Evolutionary conservation across 2,888 invertebrate genomes (phyloP).

Genomic region (Drosophila pegasa): DNA sequence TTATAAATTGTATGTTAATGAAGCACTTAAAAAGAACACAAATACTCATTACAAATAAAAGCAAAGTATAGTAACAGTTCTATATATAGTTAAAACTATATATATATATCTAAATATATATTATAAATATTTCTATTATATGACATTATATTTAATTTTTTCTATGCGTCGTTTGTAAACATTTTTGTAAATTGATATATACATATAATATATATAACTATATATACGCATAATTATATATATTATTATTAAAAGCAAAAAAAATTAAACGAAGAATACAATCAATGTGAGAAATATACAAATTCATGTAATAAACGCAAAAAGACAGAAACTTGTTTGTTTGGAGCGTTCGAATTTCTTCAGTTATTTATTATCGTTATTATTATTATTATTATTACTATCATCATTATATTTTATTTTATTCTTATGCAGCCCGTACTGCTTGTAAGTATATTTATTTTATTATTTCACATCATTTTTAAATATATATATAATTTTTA

Average conservation of each 20-base stretch:
- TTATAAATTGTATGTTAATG: constrained; percentile 33
- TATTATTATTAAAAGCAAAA: constrained; percentile 40
- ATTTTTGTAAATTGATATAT: constrained; percentile 70
- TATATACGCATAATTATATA: constrained; percentile 45
- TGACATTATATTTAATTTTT: constrained; percentile 63
- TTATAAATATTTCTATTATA: constrained; percentile 48
- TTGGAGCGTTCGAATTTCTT: constrained; percentile 46
- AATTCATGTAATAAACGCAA: constrained; percentile 78
- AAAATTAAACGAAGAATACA: constrained; percentile 34
- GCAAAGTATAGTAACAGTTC: constrained; percentile 33
- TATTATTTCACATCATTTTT: constrained; percentile 30
- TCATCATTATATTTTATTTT: constrained; percentile 38
- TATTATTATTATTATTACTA: constrained; percentile 16
- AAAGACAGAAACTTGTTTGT: constrained; percentile 64
- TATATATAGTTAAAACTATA: constrained; percentile 42
- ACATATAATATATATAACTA: constrained; percentile 43
- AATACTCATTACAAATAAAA: constrained; percentile 71
- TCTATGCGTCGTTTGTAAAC: constrained; percentile 74
- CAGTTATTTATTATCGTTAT: constrained; percentile 13
- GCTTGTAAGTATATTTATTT: constrained; percentile 69
- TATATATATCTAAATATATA: constrained; percentile 39
- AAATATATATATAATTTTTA: constrained; percentile 9
- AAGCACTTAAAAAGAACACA: constrained; percentile 69
- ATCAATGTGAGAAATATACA: constrained; percentile 76
- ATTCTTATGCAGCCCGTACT: constrained; percentile 58